Base-by-base conservation (phyloP, 2,888 invertebrate genomes). In the Ariolimax columbianus region DNA sequence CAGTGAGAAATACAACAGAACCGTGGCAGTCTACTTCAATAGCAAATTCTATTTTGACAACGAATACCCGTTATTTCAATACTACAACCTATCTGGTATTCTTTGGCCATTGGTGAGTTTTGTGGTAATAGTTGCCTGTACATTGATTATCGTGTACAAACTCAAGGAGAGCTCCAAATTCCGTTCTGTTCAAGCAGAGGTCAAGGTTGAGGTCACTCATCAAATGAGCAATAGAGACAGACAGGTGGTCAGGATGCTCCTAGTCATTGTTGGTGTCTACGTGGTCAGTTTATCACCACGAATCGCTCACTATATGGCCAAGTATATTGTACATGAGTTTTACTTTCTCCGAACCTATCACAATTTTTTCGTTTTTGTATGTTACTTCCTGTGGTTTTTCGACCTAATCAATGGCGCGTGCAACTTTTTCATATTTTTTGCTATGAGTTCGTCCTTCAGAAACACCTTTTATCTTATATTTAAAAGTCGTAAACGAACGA, bases 211-310 rank as follows among this genome's bases (percentile, higher is more conserved):
- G 1, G 23, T 36, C 1, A 43, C 30, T 1, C 36, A 68, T 3
- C 77, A 78, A n/a, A 51, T 83, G 30, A 55, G 51, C 33, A 70
- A n/a, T 23, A 59, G 85, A 33, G 85, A 85, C 81, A 70, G 68
- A 23, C 85, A 85, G 38, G 85, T 85, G 19, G 73, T 85, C 17
- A 85, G 77, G 66, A 85, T 85, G 85, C 30, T 85, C 26, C 40
- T 85, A 2, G 85, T 85, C 38, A 81, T 85, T n/a, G 79, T 85
- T 68, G 81, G 38, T 9, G 66, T 77, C 55, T 85, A 85, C 68
- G 63, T 85, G 0, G 66, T 81, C 0, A 77, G 59, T n/a, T 47
- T 85, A 2, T 85, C 77, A n/a, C 85, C 85, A 3, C n/a, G 85
- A 51, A 81, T 85, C 75, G n/a, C 77, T 66, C 85, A 75, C 23